These are phyloP conservation scores for Alosa sapidissima DNA, from an alignment of 2,797 vertebrate species.

Conservation along the genomic window DNA sequence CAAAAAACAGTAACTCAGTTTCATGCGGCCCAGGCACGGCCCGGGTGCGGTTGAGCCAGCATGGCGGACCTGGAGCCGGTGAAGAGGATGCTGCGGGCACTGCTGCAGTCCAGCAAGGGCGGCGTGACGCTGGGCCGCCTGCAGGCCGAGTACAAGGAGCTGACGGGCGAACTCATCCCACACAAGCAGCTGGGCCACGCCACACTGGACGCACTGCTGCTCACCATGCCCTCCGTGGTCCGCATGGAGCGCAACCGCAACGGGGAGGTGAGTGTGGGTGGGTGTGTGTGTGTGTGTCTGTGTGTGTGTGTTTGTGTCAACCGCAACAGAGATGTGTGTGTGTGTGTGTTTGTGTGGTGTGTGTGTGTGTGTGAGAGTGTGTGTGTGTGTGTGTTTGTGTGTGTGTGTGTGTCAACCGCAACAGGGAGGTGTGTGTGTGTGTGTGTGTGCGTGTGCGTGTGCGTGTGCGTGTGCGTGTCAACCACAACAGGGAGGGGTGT, in stretches of 20 bases:
- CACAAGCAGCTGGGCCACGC: slow-evolving; percentile 84
- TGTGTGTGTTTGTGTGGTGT: not conserved
- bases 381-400: not conserved
- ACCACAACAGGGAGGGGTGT: slow-evolving; percentile 84
- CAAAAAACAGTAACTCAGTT: not conserved
- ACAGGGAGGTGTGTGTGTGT: slow-evolving; percentile 81
- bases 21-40: not conserved
- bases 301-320: not conserved
- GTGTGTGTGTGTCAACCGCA: slow-evolving; percentile 62
- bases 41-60: slow-evolving; percentile 57
- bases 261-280: slow-evolving; percentile 81
- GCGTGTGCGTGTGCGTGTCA: slow-evolving; percentile 28
- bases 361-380: not conserved
- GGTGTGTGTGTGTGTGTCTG: not conserved
- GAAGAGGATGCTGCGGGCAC: slow-evolving; percentile 85
- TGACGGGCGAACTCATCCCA: slow-evolving; percentile 89
- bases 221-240: slow-evolving; percentile 83
- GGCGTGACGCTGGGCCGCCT: slow-evolving; percentile 79
- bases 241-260: slow-evolving; percentile 76
- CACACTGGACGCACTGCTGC: slow-evolving; percentile 81
- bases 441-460: not conserved
- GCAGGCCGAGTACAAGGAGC: slow-evolving; percentile 84
- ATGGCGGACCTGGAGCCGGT: slow-evolving; percentile 87
- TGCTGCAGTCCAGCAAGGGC: slow-evolving; percentile 84
- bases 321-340: not conserved